Base-by-base conservation (phyloP, 2,797 vertebrate species). In the Neostethus bicornis region DNA sequence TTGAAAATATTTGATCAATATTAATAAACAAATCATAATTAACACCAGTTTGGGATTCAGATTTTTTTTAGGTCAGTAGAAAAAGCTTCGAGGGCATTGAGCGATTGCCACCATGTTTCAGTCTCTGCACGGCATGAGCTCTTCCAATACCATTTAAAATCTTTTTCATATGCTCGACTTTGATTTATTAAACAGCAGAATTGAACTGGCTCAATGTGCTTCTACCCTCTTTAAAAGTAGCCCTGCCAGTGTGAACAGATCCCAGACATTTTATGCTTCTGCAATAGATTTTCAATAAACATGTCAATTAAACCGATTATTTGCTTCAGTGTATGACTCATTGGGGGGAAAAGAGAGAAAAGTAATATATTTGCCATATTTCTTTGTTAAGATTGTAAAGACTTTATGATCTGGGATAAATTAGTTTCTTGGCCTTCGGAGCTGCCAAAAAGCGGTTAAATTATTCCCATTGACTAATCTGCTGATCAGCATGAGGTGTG, bases 401-500 rank as follows among this genome's bases (percentile, higher is more conserved):
- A 14, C 14, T 50, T 58, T 43, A 44, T 21, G 61, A 83, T 84
- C 74, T 76, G 76, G 73, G 52, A 59, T 73, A 50, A 80, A 87
- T 85, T 76, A 81, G 54, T 20, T 49, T 66, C 16, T 53, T 70
- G 67, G 79, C 70, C 25, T 14, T 47, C 17, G 21, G 39, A 70
- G 80, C 70, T 47, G 61, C 56, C 37, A 55, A 39, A 43, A 75
- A 70, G 49, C 73, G 55, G 63, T 70, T 75, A 73, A 84, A 76
- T 75, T 70, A 75, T 83, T 77, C 62, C 44, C 61, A 65, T 63
- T 62, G 73, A 73, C 73, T 83, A 80, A 79, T 85, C 66, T 84
- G 73, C 75, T 74, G 80, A 87, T 86, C 76, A 67, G 75, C 71
- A 67, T 60, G 67, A 81, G 80, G 80, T 73, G 81, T 80, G 85